Evolutionary conservation across 2,113 vertebrate species (phyloP).

Genomic region (Apistogramma diplotaenia): DNA sequence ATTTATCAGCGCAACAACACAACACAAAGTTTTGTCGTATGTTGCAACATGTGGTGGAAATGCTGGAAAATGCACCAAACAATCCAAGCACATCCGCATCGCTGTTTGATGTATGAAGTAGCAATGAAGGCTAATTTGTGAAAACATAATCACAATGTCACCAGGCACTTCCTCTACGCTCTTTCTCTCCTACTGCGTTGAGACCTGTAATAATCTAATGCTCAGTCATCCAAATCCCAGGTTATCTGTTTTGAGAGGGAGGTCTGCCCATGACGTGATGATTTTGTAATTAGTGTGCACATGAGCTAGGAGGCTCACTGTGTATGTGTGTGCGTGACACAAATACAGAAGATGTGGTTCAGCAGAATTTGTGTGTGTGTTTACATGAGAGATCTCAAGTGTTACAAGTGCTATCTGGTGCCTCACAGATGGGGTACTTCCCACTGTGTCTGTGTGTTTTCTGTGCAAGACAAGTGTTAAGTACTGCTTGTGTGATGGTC

Average conservation of each 20-base stretch:
- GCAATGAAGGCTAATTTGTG: no score
- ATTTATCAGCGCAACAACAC: not conserved
- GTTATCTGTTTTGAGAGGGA: constrained; percentile 1
- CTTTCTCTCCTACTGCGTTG: not conserved
- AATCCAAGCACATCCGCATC: no score
- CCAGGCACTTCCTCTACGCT: no score
- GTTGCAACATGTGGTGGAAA: no score
- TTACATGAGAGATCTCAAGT: constrained; percentile 23
- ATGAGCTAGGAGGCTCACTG: not conserved
- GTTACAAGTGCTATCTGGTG: constrained; percentile 34
- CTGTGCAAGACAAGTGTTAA: constrained; percentile 24
- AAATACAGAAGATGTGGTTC: constrained; percentile 1
- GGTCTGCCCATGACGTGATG: constrained; percentile 16
- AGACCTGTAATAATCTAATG: not conserved
- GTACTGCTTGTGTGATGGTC: not conserved
- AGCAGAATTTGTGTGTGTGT: not conserved
- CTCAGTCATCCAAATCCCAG: not conserved
- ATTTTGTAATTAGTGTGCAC: constrained; percentile 25
- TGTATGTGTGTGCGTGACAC: not conserved
- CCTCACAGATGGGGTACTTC: constrained; percentile 24
- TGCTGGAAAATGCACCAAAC: not conserved
- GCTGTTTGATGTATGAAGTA: no score
- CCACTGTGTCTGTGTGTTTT: constrained; percentile 13
- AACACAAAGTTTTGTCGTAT: not conserved
- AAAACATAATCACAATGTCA: no score